Conservation (phyloP, 2,888 invertebrate species). For the Cosmia pyralina region DNA sequence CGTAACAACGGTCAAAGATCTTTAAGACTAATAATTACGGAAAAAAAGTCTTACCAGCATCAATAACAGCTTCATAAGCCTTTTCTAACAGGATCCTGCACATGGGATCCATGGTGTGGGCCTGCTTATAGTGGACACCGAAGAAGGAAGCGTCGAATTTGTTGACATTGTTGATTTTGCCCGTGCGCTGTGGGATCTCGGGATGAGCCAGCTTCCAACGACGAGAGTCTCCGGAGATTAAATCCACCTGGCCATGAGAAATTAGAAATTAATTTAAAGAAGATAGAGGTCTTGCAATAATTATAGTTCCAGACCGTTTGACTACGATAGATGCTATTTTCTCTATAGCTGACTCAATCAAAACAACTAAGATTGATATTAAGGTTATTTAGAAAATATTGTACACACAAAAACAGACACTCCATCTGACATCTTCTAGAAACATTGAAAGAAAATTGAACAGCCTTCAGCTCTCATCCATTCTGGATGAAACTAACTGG, state of each 20-base stretch:
- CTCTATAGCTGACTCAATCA: neutral
- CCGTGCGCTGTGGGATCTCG: constrained; percentile 93
- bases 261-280: neutral
- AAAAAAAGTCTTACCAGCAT: constrained; percentile 89
- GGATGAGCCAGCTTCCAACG: constrained; percentile 94
- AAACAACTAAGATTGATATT: neutral
- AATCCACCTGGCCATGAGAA: constrained; percentile 91
- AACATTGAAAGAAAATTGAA: neutral
- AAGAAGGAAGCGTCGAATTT: constrained; percentile 95
- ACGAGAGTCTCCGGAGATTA: constrained; percentile 94
- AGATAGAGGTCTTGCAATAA: neutral
- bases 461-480: neutral
- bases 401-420: neutral
- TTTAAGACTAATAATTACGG: neutral
- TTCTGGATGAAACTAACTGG: neutral
- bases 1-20: neutral
- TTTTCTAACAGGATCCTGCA: constrained; percentile 94
- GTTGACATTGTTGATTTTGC: constrained; percentile 92
- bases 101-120: constrained; percentile 94
- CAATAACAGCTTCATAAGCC: constrained; percentile 94
- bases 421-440: neutral
- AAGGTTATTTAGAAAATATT: neutral
- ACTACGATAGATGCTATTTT: neutral
- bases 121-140: constrained; percentile 94
- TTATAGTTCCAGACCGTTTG: neutral